Percentiles rank a stretch among this genome's conserved stretches.
Evolutionary conservation across 2,888 invertebrate genomes (phyloP).

Genomic region (Archips xylosteana): DNA sequence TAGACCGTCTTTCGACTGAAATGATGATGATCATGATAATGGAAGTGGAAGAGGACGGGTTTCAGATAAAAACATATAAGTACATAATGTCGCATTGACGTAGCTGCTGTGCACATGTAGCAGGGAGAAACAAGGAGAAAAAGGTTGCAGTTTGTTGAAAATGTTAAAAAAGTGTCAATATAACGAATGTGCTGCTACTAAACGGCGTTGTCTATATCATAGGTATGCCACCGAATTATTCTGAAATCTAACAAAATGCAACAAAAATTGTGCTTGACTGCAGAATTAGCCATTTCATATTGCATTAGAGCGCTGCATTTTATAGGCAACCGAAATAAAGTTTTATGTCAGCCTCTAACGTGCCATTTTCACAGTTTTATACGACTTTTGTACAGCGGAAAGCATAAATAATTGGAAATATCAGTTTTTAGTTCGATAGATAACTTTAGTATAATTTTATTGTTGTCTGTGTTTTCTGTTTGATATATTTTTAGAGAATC

Average conservation of each 20-base stretch:
- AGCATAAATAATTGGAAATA: constrained; percentile 42
- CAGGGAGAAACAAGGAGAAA: too few species aligned
- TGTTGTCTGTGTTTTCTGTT: constrained; percentile 30
- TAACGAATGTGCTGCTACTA: too few species aligned
- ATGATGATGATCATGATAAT: too few species aligned
- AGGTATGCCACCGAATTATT: neutral
- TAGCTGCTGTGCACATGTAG: too few species aligned
- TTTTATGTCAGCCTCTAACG: constrained; percentile 43
- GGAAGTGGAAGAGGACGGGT: too few species aligned
- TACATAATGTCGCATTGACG: too few species aligned
- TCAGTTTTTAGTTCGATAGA: constrained; percentile 27
- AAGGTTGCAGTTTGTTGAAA: too few species aligned
- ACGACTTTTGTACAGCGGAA: constrained; percentile 41
- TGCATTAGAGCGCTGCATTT: constrained; percentile 46
- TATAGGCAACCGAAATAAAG: constrained; percentile 46
- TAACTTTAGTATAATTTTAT: constrained; percentile 46
- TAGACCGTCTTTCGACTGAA: too few species aligned
- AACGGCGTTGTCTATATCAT: too few species aligned
- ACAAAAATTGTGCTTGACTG: constrained; percentile 1
- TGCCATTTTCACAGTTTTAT: constrained; percentile 46
- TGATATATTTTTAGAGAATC: neutral
- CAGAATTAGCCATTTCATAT: constrained; percentile 37
- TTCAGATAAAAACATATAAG: too few species aligned
- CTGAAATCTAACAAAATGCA: constrained; percentile 3
- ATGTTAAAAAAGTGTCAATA: too few species aligned